phyloP scores from a whole-genome alignment of 2,113 vertebrate genomes.

The Otus sunia region DNA sequence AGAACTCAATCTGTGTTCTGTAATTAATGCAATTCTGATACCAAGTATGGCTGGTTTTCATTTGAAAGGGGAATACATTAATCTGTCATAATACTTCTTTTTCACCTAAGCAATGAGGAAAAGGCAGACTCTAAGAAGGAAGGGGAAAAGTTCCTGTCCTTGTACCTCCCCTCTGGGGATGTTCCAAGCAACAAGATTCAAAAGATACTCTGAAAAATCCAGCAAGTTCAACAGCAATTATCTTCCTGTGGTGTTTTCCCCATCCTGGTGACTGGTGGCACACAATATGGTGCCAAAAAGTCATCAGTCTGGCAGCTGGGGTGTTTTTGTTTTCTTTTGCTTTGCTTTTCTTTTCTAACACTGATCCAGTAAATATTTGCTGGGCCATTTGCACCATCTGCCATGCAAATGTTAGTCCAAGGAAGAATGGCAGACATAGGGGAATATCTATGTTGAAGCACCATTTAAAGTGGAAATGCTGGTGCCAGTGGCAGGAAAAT shows the following conservation, averaged over 20 bases:
- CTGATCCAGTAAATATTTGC: constrained; percentile 75
- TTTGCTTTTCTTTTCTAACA: constrained; percentile 52
- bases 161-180: not conserved
- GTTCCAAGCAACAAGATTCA: not conserved
- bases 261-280: constrained; percentile 20
- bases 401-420: constrained; percentile 71
- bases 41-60: not conserved
- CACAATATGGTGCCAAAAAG: constrained; percentile 61
- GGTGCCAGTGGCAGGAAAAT: constrained; percentile 15
- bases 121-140: not conserved
- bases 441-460: constrained; percentile 62
- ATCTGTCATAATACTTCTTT: not conserved
- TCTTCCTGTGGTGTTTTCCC: constrained; percentile 35
- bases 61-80: not conserved
- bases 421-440: constrained; percentile 51
- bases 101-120: not conserved
- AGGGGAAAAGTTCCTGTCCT: not conserved
- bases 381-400: constrained; percentile 78
- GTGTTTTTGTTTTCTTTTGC: constrained; percentile 33
- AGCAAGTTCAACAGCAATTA: constrained; percentile 47
- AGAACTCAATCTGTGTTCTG: not conserved
- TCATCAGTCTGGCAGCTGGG: constrained; percentile 70
- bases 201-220: constrained; percentile 44
- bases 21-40: not conserved
- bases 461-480: constrained; percentile 44